These are phyloP conservation scores for Somateria mollissima DNA, from an alignment of 2,797 vertebrate genomes.

Conservation along the genomic window DNA sequence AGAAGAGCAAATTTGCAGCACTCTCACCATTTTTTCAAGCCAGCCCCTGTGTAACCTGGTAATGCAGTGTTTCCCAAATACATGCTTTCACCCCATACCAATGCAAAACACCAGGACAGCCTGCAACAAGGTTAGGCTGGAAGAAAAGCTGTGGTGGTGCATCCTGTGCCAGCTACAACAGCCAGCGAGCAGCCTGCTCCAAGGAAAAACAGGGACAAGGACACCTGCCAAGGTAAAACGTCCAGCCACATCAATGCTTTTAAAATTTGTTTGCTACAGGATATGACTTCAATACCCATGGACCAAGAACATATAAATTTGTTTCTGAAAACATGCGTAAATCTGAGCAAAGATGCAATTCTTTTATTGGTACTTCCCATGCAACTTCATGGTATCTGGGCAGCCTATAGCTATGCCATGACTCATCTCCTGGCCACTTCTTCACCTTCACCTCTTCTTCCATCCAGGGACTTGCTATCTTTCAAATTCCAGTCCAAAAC, in stretches of 20 bases:
- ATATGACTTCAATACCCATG: not conserved
- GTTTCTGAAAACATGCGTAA: not conserved
- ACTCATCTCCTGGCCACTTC: not conserved
- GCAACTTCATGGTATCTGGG: fast-evolving
- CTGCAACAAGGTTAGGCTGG: not conserved
- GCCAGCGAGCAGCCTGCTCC: not conserved
- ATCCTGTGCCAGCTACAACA: not conserved
- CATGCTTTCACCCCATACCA: fast-evolving
- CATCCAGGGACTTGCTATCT: not conserved
- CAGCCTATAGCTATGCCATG: not conserved
- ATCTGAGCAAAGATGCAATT: not conserved
- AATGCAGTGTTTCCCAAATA: not conserved
- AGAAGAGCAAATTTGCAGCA: not conserved
- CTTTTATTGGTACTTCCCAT: not conserved
- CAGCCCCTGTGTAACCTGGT: not conserved
- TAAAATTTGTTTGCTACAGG: not conserved
- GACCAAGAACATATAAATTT: not conserved
- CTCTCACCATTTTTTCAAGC: not conserved
- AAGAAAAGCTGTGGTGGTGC: not conserved
- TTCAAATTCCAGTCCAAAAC: not conserved
- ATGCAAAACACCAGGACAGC: not conserved
- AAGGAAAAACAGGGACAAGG: not conserved
- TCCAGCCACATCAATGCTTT: not conserved
- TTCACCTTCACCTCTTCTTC: not conserved
- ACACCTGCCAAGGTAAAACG: not conserved